Evolutionary conservation across 2,888 invertebrate genomes (phyloP).

Genomic region (Palloptera scutellata): DNA sequence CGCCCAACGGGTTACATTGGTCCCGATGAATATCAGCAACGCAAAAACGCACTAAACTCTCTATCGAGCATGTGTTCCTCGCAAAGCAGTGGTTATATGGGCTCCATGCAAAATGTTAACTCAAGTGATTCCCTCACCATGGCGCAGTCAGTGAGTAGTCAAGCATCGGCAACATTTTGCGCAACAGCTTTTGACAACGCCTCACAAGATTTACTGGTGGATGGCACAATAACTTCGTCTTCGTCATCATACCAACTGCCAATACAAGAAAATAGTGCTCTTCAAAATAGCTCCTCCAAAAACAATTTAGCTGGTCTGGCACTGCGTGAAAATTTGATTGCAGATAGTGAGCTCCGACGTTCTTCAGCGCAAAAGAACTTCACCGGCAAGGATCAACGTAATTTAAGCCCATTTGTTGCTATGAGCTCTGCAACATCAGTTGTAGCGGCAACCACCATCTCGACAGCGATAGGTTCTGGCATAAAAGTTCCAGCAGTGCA

Average conservation of each 20-base stretch:
- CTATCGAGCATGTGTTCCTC: slow-evolving; percentile 22
- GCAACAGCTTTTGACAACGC: slow-evolving; percentile 23
- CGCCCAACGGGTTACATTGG: slow-evolving; percentile 59
- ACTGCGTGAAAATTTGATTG: slow-evolving; percentile 60
- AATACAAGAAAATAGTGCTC: slow-evolving; percentile 48
- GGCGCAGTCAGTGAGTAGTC: slow-evolving; percentile 41
- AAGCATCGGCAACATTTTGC: slow-evolving; percentile 39
- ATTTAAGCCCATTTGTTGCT: slow-evolving; percentile 56
- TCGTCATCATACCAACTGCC: slow-evolving; percentile 26
- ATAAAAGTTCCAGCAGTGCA: slow-evolving; percentile 34
- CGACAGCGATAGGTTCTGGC: slow-evolving; percentile 29
- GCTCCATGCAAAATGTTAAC: slow-evolving; percentile 51
- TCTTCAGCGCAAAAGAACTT: slow-evolving; percentile 61
- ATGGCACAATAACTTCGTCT: slow-evolving; percentile 21
- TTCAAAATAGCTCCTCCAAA: slow-evolving; percentile 62
- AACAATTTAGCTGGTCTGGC: slow-evolving; percentile 58
- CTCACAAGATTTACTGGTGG: slow-evolving; percentile 24
- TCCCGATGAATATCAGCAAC: slow-evolving; percentile 59
- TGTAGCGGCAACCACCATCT: slow-evolving; percentile 11
- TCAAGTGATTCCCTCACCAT: slow-evolving; percentile 55
- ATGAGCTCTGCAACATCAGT: not conserved
- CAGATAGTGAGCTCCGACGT: slow-evolving; percentile 55
- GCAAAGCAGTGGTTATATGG: slow-evolving; percentile 26
- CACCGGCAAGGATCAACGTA: slow-evolving; percentile 61
- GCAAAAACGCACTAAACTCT: slow-evolving; percentile 45